Evolutionary conservation across 2,113 vertebrate species (phyloP).

Genomic region (Heteronetta atricapilla): DNA sequence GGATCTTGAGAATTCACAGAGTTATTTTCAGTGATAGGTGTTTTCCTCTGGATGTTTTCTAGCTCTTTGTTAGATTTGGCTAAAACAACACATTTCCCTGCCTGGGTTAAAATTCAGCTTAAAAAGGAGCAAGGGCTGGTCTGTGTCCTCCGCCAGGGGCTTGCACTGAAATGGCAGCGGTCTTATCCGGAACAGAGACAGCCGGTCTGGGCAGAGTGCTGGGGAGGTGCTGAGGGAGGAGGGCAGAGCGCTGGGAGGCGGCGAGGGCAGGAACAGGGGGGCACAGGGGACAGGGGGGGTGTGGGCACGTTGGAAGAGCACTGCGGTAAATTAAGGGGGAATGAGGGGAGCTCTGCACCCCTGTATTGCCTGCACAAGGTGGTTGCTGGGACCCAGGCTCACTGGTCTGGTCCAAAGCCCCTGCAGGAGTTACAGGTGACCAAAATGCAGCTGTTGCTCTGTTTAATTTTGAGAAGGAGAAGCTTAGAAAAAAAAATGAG

Average conservation of each 20-base stretch:
- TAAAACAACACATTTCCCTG: not conserved
- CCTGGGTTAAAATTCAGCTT: not conserved
- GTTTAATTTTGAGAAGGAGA: not conserved
- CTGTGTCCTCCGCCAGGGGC: not conserved
- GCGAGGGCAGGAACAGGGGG: rapidly evolving
- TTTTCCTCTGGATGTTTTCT: not conserved
- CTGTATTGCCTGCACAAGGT: not conserved
- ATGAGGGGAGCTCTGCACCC: not conserved
- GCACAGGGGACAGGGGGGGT: rapidly evolving
- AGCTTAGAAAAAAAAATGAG: not conserved
- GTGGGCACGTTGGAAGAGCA: too few species aligned
- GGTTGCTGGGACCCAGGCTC: not conserved
- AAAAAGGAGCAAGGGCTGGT: not conserved
- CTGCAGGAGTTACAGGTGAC: not conserved
- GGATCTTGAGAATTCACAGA: not conserved
- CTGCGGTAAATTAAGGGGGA: not conserved
- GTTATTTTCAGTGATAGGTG: not conserved
- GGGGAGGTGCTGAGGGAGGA: not conserved
- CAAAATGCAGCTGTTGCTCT: not conserved
- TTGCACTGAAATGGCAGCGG: not conserved
- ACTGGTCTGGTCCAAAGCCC: not conserved
- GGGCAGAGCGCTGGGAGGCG: rapidly evolving
- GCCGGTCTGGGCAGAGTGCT: rapidly evolving
- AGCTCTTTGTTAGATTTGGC: not conserved
- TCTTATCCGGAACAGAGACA: rapidly evolving